These are phyloP conservation scores for Melanerpes aurifrons DNA, from an alignment of 2,113 vertebrate genomes.

Conservation along the genomic window DNA sequence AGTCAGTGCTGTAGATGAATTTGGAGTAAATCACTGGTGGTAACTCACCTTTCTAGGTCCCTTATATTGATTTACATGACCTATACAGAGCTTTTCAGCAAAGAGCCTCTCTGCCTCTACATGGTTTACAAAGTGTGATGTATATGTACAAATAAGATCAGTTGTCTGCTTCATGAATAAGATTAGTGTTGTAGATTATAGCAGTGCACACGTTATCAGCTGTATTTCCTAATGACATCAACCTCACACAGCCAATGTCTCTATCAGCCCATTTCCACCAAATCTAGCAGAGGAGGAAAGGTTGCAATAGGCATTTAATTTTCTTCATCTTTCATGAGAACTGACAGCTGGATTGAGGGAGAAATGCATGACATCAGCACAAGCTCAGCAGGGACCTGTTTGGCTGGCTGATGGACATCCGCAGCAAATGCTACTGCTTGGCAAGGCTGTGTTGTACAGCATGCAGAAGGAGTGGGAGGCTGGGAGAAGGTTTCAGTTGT, in stretches of 20 bases:
- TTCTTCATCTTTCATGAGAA: not conserved
- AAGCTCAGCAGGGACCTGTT: not conserved
- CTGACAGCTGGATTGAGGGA: not conserved
- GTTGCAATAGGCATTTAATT: not conserved
- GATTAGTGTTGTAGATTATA: not conserved
- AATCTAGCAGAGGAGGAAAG: not conserved
- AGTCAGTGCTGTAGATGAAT: not conserved
- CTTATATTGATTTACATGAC: not conserved
- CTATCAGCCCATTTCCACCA: not conserved
- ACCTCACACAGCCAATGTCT: not conserved
- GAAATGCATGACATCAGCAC: not conserved
- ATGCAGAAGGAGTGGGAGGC: not conserved
- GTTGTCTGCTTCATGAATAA: not conserved
- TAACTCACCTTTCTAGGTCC: not conserved
- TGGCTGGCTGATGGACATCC: not conserved
- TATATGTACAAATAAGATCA: no score
- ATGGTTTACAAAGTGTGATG: not conserved
- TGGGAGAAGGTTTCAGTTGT: not conserved
- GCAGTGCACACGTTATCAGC: accelerated
- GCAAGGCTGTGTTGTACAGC: not conserved
- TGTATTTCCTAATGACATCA: not conserved
- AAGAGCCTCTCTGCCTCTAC: not conserved
- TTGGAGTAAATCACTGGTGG: not conserved
- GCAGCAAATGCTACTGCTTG: not conserved
- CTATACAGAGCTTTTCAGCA: not conserved